Evolutionary conservation across 2,113 vertebrate genomes (phyloP).

Genomic region (Leptosomus discolor): DNA sequence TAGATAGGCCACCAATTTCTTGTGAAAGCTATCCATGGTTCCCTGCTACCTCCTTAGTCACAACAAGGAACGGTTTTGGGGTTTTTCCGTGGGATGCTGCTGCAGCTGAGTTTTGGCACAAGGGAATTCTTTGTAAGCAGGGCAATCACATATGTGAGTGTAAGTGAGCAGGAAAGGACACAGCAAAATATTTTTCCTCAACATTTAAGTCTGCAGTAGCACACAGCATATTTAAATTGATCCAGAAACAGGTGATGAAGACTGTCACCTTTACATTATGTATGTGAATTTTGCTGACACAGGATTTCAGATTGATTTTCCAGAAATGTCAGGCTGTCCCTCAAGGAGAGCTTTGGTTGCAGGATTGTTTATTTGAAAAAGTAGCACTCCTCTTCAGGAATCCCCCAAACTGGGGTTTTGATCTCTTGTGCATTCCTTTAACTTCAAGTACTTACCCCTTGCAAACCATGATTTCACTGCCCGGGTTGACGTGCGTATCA

Average conservation of each 20-base stretch:
- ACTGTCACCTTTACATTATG: neutral
- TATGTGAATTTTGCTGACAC: neutral
- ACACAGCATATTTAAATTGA: neutral
- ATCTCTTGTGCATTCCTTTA: neutral
- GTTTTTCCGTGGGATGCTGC: neutral
- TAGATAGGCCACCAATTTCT: neutral
- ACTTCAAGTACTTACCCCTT: neutral
- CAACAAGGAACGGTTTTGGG: neutral
- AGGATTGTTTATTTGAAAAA: neutral
- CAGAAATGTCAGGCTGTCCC: neutral
- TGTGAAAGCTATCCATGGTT: neutral
- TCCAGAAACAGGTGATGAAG: neutral
- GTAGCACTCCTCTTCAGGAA: neutral
- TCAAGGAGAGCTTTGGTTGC: neutral
- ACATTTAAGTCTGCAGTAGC: neutral
- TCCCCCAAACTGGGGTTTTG: neutral
- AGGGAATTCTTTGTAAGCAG: neutral
- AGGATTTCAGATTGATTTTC: constrained; percentile 1
- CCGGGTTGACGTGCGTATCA: fast-evolving
- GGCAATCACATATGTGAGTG: neutral
- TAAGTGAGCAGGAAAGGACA: neutral
- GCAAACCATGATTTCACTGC: neutral
- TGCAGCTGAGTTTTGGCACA: neutral
- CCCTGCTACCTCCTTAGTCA: neutral
- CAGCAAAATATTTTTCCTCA: neutral